These are phyloP conservation scores for Ceryle rudis DNA, from an alignment of 2,797 vertebrate genomes.

Conservation along the genomic window DNA sequence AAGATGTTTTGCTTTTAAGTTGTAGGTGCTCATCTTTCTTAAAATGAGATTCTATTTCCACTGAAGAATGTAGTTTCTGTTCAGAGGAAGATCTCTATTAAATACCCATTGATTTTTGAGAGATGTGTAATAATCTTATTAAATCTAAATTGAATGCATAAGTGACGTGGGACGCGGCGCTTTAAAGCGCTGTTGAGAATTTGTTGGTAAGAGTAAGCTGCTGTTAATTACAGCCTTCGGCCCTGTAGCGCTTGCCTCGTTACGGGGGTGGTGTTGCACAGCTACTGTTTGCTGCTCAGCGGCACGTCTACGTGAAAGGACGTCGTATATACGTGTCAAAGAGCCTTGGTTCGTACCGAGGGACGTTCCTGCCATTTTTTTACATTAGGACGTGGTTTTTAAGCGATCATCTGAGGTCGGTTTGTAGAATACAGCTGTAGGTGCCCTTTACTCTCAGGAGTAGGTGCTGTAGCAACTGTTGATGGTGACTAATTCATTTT, in stretches of 20 bases:
- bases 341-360: background rate
- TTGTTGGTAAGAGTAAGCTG: background rate
- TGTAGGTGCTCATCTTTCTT: background rate
- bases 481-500: conserved; percentile 84
- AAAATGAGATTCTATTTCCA: background rate
- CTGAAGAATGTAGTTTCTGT: background rate
- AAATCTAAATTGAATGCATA: background rate
- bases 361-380: background rate
- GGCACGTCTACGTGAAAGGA: too few relatives aligned
- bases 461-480: conserved; percentile 78
- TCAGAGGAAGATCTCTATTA: background rate
- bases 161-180: background rate
- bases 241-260: background rate
- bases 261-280: background rate
- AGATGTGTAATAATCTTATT: background rate
- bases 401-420: conserved; percentile 40
- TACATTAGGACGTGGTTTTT: conserved; percentile 10
- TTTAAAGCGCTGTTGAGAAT: background rate
- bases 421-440: conserved; percentile 61
- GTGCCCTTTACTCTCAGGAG: conserved; percentile 75
- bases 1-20: background rate
- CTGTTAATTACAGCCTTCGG: background rate
- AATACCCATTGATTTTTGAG: background rate
- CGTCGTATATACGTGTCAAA: background rate
- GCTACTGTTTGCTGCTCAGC: too few relatives aligned